These are phyloP conservation scores for Volucella inanis DNA, from an alignment of 2,888 invertebrate species.

Conservation along the genomic window DNA sequence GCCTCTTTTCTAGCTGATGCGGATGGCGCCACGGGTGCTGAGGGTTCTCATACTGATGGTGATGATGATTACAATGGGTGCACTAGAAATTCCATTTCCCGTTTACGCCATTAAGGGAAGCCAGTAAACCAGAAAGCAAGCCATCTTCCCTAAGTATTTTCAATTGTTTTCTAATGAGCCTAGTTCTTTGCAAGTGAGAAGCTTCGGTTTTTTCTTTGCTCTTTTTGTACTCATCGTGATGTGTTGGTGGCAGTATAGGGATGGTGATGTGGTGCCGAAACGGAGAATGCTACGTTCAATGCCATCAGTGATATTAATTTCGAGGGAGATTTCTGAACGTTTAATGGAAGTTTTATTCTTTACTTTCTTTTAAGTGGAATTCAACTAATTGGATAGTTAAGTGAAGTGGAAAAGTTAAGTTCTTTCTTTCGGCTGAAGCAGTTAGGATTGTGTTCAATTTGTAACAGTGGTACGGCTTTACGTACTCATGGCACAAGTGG, in stretches of 20 bases:
- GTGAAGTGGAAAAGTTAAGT: slow-evolving; percentile 68
- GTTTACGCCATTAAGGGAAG: neutral
- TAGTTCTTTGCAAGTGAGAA: slow-evolving; percentile 41
- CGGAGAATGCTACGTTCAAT: slow-evolving; percentile 9
- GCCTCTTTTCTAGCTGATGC: neutral
- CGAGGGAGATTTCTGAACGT: slow-evolving; percentile 35
- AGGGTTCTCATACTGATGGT: neutral
- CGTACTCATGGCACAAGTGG: slow-evolving; percentile 1
- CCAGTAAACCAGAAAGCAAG: slow-evolving; percentile 1
- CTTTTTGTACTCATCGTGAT: no score
- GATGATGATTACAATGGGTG: slow-evolving; percentile 62
- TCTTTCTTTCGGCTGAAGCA: neutral
- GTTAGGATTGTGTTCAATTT: slow-evolving; percentile 31
- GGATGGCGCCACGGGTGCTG: no score
- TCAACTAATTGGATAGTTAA: slow-evolving; percentile 72
- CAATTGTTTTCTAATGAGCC: slow-evolving; percentile 71
- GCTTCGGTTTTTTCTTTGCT: slow-evolving; percentile 3
- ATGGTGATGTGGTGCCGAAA: neutral
- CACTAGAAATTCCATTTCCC: slow-evolving; percentile 16
- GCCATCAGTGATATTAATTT: slow-evolving; percentile 65
- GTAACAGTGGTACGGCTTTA: slow-evolving; percentile 5
- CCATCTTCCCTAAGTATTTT: slow-evolving; percentile 43
- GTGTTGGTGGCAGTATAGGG: no score
- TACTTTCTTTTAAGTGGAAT: slow-evolving; percentile 51
- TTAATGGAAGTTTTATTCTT: slow-evolving; percentile 46